Evolutionary conservation across 2,888 invertebrate species (phyloP).

Genomic region (Empis livida): DNA sequence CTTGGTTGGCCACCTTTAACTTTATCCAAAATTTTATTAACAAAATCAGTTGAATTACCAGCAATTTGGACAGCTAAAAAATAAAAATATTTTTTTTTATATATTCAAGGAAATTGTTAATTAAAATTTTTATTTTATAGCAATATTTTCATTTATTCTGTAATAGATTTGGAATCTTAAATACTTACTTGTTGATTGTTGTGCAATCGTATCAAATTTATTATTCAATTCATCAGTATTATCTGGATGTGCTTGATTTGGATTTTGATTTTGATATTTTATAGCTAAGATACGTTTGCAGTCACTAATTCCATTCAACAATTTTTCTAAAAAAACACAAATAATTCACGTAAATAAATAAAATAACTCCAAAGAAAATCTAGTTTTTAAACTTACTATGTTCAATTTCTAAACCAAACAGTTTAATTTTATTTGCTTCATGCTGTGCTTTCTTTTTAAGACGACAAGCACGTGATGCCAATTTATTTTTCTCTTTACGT

Average conservation of each 20-base stretch:
- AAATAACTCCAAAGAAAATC: constrained; percentile 12
- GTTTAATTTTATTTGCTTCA: constrained; percentile 94
- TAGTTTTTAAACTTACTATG: constrained; percentile 60
- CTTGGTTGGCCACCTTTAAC: constrained; percentile 65
- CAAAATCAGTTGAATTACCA: constrained; percentile 84
- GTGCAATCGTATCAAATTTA: constrained; percentile 57
- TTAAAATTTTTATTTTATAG: no score
- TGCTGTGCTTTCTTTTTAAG: constrained; percentile 98
- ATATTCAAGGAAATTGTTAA: no score
- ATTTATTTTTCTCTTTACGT: constrained; percentile 95
- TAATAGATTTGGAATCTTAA: background rate
- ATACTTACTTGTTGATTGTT: constrained; percentile 56
- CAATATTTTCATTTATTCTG: no score
- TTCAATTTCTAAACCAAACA: constrained; percentile 85
- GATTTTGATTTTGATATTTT: constrained; percentile 38
- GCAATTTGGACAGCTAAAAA: constrained; percentile 67
- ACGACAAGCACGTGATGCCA: constrained; percentile 91
- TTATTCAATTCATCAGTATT: constrained; percentile 51
- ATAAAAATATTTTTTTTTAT: no score
- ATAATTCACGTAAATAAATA: constrained; percentile 3
- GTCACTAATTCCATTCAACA: constrained; percentile 63
- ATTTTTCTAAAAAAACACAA: constrained; percentile 46
- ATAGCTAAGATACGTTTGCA: constrained; percentile 59
- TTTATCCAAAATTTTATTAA: constrained; percentile 81
- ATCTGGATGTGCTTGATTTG: constrained; percentile 18